Conservation (phyloP, 2,113 vertebrate species). For the Eurystomus gularis region DNA sequence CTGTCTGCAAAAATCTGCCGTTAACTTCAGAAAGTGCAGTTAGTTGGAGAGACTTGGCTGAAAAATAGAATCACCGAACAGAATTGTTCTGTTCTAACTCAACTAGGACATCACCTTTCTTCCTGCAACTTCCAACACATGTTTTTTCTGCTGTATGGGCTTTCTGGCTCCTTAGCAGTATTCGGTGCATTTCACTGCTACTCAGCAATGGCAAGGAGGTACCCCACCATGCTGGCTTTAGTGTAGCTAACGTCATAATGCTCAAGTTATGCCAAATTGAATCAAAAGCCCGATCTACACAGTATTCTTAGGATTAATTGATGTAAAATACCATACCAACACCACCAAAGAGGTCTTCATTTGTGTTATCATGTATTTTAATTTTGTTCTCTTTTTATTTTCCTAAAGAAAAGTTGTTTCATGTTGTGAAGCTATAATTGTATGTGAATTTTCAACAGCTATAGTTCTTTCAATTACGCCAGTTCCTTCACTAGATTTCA, state of each 20-base stretch:
- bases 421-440: background rate
- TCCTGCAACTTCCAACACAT: rapidly evolving
- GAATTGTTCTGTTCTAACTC: no score
- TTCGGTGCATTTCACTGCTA: background rate
- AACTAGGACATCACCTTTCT: background rate
- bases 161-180: background rate
- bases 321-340: background rate
- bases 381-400: background rate
- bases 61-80: no score
- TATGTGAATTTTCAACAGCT: background rate
- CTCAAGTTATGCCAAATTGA: background rate
- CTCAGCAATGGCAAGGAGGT: background rate
- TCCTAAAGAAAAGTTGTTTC: background rate
- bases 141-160: rapidly evolving
- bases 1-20: no score
- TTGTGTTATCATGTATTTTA: background rate
- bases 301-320: background rate
- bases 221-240: background rate
- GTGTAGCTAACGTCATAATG: background rate
- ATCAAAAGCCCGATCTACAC: background rate
- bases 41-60: no score
- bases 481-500: background rate
- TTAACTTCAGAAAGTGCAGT: no score
- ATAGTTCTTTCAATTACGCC: background rate
- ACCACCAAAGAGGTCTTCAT: background rate